Evolutionary conservation across 2,797 vertebrate genomes (phyloP).

Genomic region (Todus mexicanus): DNA sequence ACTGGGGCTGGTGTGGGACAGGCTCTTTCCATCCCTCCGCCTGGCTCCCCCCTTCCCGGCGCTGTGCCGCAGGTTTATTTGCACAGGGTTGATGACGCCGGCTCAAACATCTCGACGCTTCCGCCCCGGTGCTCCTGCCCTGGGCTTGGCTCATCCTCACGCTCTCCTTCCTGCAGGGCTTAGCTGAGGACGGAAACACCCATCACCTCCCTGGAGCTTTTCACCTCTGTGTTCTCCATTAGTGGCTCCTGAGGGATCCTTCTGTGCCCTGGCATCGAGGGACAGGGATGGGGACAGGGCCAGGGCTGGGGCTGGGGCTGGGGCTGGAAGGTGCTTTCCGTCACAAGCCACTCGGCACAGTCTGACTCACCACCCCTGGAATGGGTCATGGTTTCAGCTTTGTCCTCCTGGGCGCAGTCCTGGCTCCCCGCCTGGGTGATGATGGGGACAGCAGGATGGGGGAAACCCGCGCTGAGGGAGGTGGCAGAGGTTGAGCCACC

Average conservation of each 20-base stretch:
- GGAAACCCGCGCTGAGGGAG: not conserved
- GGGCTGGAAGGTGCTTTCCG: not conserved
- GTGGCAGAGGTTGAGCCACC: not conserved
- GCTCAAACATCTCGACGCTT: not conserved
- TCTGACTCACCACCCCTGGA: not conserved
- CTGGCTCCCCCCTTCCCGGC: not conserved
- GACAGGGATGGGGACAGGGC: too few species aligned
- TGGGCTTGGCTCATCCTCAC: not conserved
- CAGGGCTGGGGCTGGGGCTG: not conserved
- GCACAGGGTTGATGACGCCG: not conserved
- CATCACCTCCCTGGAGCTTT: not conserved
- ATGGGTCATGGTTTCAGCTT: slow-evolving; percentile 55
- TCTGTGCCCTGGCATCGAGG: accelerated
- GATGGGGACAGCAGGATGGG: not conserved
- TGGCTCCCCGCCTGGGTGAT: not conserved
- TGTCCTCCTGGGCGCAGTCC: not conserved
- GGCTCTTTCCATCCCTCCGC: not conserved
- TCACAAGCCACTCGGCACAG: not conserved
- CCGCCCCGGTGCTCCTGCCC: not conserved
- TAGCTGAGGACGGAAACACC: not conserved
- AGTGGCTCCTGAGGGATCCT: not conserved
- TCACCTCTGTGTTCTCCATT: not conserved
- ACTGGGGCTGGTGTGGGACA: accelerated
- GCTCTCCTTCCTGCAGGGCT: not conserved
- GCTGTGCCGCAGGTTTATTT: not conserved